Evolutionary conservation across 1,140 invertebrate species (phyloP).

Genomic region (Drosophila serrata): DNA sequence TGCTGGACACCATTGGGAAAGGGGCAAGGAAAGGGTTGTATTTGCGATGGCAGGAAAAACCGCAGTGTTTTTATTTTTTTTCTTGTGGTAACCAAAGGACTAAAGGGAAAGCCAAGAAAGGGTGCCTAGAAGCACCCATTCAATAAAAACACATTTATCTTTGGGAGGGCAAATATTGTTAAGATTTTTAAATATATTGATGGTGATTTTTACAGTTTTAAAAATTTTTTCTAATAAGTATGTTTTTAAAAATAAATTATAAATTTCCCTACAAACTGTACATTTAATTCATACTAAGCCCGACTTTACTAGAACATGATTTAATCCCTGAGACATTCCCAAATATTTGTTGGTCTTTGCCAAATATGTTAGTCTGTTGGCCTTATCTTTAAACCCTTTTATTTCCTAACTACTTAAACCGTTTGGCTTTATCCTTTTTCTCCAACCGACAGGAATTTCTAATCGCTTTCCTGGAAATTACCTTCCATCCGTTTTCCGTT

Average conservation of each 20-base stretch:
- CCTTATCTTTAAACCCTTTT: conserved; percentile 52
- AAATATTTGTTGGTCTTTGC: background rate
- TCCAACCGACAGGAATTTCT: conserved; percentile 44
- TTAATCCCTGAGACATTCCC: background rate
- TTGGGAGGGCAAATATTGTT: background rate
- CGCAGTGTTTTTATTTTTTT: conserved; percentile 24
- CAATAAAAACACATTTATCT: background rate
- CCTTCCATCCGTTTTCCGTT: conserved; percentile 47
- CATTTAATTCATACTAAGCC: too few species aligned
- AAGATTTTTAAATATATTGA: background rate
- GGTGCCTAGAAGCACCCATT: background rate
- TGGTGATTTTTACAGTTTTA: background rate
- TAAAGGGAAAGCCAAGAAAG: background rate
- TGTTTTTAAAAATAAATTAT: background rate
- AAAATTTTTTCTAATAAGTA: too few species aligned
- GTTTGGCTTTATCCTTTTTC: conserved; percentile 31
- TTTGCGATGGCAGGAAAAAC: conserved; percentile 24
- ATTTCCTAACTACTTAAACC: conserved; percentile 30
- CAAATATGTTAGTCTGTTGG: conserved; percentile 46
- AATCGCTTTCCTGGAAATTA: conserved; percentile 76
- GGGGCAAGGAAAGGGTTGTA: conserved; percentile 23
- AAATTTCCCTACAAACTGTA: background rate
- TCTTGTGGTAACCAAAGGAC: conserved; percentile 19
- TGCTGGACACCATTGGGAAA: conserved; percentile 51
- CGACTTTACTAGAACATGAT: too few species aligned